A percentile compares a stretch with the other conserved stretches of the same genome.
Evolutionary conservation across 2,797 vertebrate species (phyloP).

Genomic region (Rallus crepitans): DNA sequence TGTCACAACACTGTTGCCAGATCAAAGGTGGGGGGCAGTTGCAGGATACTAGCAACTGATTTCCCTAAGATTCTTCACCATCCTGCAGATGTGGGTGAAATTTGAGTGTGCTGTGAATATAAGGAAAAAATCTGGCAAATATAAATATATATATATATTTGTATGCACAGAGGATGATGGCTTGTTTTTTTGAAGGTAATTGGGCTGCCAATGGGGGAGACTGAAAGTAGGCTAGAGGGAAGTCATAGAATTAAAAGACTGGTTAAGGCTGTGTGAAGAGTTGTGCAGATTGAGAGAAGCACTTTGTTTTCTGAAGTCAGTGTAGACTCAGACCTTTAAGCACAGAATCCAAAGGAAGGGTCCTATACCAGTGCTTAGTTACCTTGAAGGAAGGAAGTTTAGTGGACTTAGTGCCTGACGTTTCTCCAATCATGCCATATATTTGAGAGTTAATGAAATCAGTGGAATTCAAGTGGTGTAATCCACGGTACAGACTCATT

Average conservation of each 20-base stretch:
- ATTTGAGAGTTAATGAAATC: background rate
- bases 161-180: background rate
- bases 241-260: background rate
- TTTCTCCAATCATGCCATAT: background rate
- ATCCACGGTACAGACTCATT: background rate
- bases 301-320: background rate
- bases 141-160: rapidly evolving
- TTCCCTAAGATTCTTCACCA: background rate
- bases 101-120: background rate
- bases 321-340: background rate
- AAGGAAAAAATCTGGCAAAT: background rate
- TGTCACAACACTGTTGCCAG: background rate
- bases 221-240: background rate
- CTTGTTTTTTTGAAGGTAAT: background rate
- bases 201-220: background rate
- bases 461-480: background rate
- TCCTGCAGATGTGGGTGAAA: background rate
- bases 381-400: background rate
- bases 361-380: background rate
- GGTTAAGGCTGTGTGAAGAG: background rate
- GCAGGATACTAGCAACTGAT: background rate
- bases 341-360: background rate
- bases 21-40: background rate
- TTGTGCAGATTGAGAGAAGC: background rate
- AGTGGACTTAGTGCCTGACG: background rate